Percentiles rank a stretch among this genome's conserved stretches.
phyloP scores from a whole-genome alignment of 2,797 vertebrate genomes.

The Enteromius paludinosus region DNA sequence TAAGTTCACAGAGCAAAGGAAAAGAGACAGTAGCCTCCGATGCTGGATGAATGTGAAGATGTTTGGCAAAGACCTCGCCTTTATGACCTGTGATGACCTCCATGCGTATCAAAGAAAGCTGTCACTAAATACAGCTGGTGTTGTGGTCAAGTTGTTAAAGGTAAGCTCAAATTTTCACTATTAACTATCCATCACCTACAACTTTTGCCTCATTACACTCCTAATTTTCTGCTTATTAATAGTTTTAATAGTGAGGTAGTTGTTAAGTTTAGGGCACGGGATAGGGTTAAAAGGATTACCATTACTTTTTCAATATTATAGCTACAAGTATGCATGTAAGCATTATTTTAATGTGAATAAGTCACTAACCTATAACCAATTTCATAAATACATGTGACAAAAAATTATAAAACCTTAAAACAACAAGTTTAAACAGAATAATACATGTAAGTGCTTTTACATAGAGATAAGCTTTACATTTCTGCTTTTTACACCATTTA shows the following conservation, averaged over 20 bases:
- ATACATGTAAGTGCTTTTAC: background rate
- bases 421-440: background rate
- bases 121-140: conserved; percentile 79
- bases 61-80: conserved; percentile 85
- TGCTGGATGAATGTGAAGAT: conserved; percentile 83
- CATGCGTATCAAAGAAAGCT: conserved; percentile 70
- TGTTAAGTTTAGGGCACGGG: background rate
- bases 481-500: background rate
- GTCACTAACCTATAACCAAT: too few relatives aligned
- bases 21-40: conserved; percentile 58
- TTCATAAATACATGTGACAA: background rate
- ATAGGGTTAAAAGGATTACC: background rate
- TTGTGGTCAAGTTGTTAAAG: conserved; percentile 85
- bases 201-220: background rate
- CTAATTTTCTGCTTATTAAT: background rate
- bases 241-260: background rate
- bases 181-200: background rate
- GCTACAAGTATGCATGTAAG: background rate
- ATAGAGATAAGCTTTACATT: background rate
- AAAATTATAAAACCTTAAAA: background rate
- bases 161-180: conserved; percentile 62
- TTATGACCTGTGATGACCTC: conserved; percentile 80
- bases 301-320: background rate
- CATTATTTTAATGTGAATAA: background rate
- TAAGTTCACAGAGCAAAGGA: conserved; percentile 76